phyloP scores from a whole-genome alignment of 2,797 vertebrate genomes.

The Psittacula derbiana region DNA sequence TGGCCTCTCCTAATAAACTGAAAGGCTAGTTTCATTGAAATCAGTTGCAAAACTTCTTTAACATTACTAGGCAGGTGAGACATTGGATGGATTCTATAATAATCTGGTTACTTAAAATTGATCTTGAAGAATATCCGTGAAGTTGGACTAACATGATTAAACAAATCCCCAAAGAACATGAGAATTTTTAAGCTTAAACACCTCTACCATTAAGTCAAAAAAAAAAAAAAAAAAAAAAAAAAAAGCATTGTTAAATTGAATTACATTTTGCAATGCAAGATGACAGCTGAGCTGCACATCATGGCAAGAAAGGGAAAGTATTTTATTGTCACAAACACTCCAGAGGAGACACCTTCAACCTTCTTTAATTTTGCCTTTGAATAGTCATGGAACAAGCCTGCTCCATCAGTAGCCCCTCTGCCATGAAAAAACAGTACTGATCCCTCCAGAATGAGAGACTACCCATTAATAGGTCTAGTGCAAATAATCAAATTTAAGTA shows the following conservation, averaged over 20 bases:
- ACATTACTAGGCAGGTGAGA: not conserved
- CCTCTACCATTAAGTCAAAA: not conserved
- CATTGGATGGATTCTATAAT: not conserved
- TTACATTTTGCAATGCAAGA: not conserved
- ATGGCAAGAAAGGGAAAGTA: not conserved
- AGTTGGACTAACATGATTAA: rapidly evolving
- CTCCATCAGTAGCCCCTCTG: not conserved
- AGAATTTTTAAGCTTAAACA: not conserved
- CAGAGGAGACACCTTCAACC: not conserved
- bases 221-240: not conserved
- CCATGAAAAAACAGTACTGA: not conserved
- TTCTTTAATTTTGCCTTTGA: not conserved
- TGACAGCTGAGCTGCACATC: not conserved
- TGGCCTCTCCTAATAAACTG: not conserved
- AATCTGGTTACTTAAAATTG: not conserved
- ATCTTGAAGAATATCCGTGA: not conserved
- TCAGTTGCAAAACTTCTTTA: not conserved
- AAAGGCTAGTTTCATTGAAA: not conserved
- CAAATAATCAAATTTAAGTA: not conserved
- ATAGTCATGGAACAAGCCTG: not conserved
- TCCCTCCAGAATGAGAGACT: not conserved
- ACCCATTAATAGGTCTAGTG: not conserved
- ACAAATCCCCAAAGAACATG: not conserved
- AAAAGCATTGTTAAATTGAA: not conserved
- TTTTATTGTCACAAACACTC: not conserved